Evolutionary conservation across 37 sponge, comb jelly and placozoan genomes (phyloP), one percentile per base, ranked within the genome.

Genomic region (Mnemiopsis leidyi): DNA sequence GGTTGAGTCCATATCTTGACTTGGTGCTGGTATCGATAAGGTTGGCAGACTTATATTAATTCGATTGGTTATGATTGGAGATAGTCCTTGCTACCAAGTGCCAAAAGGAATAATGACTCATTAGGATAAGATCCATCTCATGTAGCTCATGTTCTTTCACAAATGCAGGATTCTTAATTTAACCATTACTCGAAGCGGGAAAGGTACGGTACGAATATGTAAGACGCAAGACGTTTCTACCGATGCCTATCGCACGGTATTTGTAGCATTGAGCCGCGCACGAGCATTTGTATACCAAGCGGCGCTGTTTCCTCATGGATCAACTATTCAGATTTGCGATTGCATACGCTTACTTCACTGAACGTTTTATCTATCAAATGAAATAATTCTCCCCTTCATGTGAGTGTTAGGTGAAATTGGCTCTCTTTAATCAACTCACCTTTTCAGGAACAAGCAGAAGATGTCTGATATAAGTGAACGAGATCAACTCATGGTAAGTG

Each of bases 401-500:
- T n/a, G n/a, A n/a, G n/a, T n/a, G n/a, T n/a, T n/a, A n/a, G n/a
- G n/a, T n/a, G n/a, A n/a, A n/a, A n/a, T n/a, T n/a, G n/a, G n/a
- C n/a, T n/a, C n/a, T n/a, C n/a, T n/a, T n/a, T n/a, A n/a, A n/a
- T n/a, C n/a, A n/a, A n/a, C n/a, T n/a, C n/a, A n/a, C n/a, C n/a
- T 16, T 79, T 85, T 85, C 90, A 85, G 90, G 90, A 18, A 35
- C 25, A 38, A 28, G 35, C 24, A 28, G 7, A 21, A 40, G n/a
- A 85, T 85, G 90, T 23, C 24, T 23, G 90, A 85, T 13, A 38
- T 38, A 16, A 85, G 61, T 39, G 35, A 33, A 0, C 90, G 90
- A 26, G 90, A 85, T 26, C 39, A 38, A 40, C 61, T 85, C 0
- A 85, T 85, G 90, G 90, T 85, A 39, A 85, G 82, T 2, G 3